Base-by-base conservation (phyloP, 2,797 vertebrate species). In the Acanthurus lineatus region DNA sequence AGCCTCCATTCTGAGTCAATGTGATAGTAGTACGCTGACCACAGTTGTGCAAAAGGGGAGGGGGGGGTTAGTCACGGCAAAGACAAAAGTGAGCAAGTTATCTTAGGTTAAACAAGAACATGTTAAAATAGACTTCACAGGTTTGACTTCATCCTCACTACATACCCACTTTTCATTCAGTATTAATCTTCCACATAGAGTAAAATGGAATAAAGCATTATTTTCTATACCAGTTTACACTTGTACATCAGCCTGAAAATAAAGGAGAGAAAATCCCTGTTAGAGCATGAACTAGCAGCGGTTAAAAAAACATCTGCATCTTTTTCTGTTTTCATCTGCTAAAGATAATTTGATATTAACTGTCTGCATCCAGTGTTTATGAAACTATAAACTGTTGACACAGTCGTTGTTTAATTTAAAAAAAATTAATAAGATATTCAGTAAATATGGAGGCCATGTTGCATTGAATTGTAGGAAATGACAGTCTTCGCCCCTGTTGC, bases 1-100 rank as follows among this genome's bases (percentile, higher is more conserved):
- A 48, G 48, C 51, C 70, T 57, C 53, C 61, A n/a, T 52, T 22
- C 35, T 73, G 67, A 81, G 38, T 84, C 10, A 15, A 49, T 8
- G 4, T 14, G 53, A 65, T 60, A n/a, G 45, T 40, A 20, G 22
- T 45, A 3, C n/a, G 4, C 40, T 65, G 73, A 82, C 54, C 76
- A 32, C 69, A 84, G 70, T 59, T 76, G 69, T 72, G 77, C 71
- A 64, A 73, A 53, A 16, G 20, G 2, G 3, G 25, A 25, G 25
- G 28, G 28, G 28, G 28, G 28, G 3, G 28, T 32, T 3, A 32
- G 28, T 32, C 28, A 32, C 28, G 4, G 28, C 28, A 4, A 32
- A 32, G 28, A 4, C 28, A 32, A 32, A 32, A 32, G 28, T 32
- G 28, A 32, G 28, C 28, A 32, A 32, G 28, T 32, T 32, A 32